phyloP scores from a whole-genome alignment of 2,113 vertebrate species.

The Poicephalus gulielmi region DNA sequence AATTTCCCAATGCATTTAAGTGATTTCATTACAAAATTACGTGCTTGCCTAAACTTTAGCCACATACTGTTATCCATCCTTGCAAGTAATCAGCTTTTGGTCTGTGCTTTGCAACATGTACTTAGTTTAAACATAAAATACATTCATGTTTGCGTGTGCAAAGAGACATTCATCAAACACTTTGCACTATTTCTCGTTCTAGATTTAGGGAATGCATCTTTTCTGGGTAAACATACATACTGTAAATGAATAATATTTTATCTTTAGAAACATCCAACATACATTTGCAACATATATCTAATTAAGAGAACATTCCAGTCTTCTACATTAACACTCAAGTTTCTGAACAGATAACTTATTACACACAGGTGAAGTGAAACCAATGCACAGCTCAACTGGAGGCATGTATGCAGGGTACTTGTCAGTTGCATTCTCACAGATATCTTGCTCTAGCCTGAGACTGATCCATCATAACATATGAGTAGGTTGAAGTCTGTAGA shows the following conservation, averaged over 20 bases:
- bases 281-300: not conserved
- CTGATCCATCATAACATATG: not conserved
- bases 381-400: not conserved
- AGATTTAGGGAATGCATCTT: not conserved
- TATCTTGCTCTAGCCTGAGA: not conserved
- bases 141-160: not conserved
- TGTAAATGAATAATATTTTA: not conserved
- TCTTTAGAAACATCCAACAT: not conserved
- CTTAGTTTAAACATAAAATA: conserved; percentile 14
- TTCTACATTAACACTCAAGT: not conserved
- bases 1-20: conserved; percentile 47
- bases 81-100: conserved; percentile 29
- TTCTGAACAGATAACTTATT: not conserved
- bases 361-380: not conserved
- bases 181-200: not conserved
- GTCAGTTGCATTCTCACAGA: conserved; percentile 25
- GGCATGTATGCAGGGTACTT: not conserved
- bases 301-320: not conserved
- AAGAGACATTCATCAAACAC: not conserved
- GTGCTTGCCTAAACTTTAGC: conserved; percentile 51
- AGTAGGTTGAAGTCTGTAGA: not conserved
- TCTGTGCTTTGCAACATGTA: not conserved
- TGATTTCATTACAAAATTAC: conserved; percentile 63
- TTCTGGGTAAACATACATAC: not conserved
- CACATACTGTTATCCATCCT: conserved; percentile 28